Evolutionary conservation across 2,113 vertebrate genomes (phyloP).

Genomic region (Heliornis fulica): DNA sequence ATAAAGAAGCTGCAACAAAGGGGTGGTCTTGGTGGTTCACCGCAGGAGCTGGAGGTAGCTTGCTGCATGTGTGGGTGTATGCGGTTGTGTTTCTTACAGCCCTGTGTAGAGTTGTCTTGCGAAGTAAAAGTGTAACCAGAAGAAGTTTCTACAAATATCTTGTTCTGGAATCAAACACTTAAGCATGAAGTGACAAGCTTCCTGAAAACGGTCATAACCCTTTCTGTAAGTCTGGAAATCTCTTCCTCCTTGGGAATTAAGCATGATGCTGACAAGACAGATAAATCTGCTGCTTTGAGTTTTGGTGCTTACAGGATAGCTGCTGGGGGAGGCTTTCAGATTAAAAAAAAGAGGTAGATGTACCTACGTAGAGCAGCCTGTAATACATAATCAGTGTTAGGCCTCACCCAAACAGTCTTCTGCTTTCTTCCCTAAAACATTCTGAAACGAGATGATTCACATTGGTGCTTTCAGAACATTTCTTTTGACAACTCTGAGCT

Average conservation of each 20-base stretch:
- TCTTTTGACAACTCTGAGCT: not conserved
- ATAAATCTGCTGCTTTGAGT: not conserved
- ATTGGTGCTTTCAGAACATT: not conserved
- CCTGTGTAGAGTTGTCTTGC: not conserved
- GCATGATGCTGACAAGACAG: not conserved
- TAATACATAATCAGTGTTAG: slow-evolving; percentile 1
- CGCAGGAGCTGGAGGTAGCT: not conserved
- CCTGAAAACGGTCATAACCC: not conserved
- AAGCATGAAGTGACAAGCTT: not conserved
- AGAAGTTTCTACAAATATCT: not conserved
- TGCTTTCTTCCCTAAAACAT: not conserved
- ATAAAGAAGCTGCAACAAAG: not conserved
- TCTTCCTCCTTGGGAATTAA: not conserved
- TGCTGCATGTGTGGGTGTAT: not conserved
- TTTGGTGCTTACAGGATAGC: not conserved
- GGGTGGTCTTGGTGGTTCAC: not conserved
- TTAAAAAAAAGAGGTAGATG: not conserved
- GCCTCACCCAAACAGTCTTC: slow-evolving; percentile 20
- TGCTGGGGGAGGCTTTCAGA: not conserved
- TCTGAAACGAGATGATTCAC: not conserved
- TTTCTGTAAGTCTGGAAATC: not conserved
- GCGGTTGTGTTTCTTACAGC: not conserved
- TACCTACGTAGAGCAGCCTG: not conserved
- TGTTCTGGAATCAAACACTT: not conserved
- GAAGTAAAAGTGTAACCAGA: not conserved